These are phyloP conservation scores for Phylloscopus trochiloides DNA, from an alignment of 2,113 vertebrate genomes.

Conservation along the genomic window DNA sequence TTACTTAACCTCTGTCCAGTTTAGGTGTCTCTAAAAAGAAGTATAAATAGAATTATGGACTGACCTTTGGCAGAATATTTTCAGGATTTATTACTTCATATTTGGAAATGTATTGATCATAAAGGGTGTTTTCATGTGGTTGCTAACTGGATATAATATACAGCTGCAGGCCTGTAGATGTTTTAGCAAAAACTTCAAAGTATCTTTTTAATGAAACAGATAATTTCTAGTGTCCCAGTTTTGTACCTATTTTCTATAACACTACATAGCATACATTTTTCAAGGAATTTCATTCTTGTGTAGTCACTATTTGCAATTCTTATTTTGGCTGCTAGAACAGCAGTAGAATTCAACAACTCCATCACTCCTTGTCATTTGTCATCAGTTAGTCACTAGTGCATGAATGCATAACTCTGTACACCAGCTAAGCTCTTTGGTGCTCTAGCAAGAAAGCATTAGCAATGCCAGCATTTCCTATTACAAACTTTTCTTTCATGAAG, in stretches of 20 bases:
- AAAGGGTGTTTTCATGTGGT: background rate
- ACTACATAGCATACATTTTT: background rate
- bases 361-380: slow-evolving; percentile 17
- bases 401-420: slow-evolving; percentile 39
- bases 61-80: background rate
- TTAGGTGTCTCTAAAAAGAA: background rate
- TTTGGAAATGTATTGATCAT: background rate
- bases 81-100: background rate
- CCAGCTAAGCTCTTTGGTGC: background rate
- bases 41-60: background rate
- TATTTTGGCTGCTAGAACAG: slow-evolving; percentile 41
- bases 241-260: background rate
- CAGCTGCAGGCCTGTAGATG: background rate
- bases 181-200: background rate
- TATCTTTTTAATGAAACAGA: background rate
- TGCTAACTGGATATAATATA: background rate
- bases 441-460: slow-evolving; percentile 23
- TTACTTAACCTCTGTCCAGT: background rate
- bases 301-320: slow-evolving; percentile 8
- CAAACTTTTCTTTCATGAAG: slow-evolving; percentile 57
- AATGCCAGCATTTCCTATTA: slow-evolving; percentile 53
- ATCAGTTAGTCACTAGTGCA: slow-evolving; percentile 47
- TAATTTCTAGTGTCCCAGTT: background rate
- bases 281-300: background rate
- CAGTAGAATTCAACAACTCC: slow-evolving; percentile 20